phyloP scores from a whole-genome alignment of 2,797 vertebrate species.

The Helarctos malayanus region DNA sequence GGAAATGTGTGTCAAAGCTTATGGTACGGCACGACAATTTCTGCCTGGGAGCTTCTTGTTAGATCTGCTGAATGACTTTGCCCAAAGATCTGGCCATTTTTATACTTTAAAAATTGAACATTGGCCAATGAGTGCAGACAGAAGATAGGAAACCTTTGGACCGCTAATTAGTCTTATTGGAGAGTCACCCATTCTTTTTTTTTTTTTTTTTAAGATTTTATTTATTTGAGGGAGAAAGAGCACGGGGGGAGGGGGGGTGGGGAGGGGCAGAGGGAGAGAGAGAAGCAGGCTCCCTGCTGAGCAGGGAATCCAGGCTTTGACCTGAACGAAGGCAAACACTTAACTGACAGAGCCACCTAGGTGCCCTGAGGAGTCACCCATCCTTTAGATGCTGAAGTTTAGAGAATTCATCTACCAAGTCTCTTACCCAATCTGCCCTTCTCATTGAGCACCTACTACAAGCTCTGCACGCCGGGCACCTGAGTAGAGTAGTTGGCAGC shows the following conservation, averaged over 20 bases:
- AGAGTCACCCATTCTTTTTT: not conserved
- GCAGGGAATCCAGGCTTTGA: not conserved
- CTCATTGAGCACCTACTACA: slow-evolving; percentile 3
- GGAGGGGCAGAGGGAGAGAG: not conserved
- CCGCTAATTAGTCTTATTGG: not conserved
- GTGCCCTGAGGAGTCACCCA: not conserved
- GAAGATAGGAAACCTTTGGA: not conserved
- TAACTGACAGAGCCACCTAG: not conserved
- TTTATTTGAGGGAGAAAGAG: not conserved
- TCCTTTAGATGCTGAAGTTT: slow-evolving; percentile 4
- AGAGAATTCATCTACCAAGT: not conserved
- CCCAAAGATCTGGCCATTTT: not conserved
- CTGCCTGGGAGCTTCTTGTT: not conserved
- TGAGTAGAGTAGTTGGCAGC: not conserved
- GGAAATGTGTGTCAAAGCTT: not conserved
- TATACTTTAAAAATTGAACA: not conserved
- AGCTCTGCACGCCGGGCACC: not conserved
- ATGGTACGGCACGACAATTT: fast-evolving
- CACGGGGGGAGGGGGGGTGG: no score
- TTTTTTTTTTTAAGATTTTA: not conserved
- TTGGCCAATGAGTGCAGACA: not conserved
- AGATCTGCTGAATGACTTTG: not conserved
- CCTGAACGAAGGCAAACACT: not conserved
- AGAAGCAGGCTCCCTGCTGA: not conserved
- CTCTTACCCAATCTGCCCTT: not conserved